Base-by-base conservation (phyloP, 1,140 invertebrate species). In the Marisa cornuarietis region DNA sequence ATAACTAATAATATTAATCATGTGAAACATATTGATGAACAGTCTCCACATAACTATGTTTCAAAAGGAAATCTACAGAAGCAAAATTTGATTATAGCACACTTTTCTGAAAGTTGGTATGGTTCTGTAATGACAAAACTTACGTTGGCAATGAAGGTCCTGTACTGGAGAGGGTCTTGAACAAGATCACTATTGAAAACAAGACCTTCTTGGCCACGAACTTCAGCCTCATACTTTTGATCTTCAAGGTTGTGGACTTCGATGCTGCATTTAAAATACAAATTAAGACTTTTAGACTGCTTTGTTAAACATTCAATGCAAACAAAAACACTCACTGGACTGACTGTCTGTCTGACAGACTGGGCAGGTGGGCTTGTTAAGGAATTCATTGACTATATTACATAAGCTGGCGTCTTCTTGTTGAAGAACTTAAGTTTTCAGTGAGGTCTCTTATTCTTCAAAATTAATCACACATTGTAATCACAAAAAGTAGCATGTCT, bases 151-250 rank as follows among this genome's bases (percentile, higher is more conserved):
- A 51, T 26, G 51, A 66, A 77, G 63, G 51, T 54, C 20, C 22
- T 65, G 13, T 14, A n/a, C 18, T 26, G 63, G 76, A 54, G 18
- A 22, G 11, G 42, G n/a, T 66, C 76, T 0, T 31, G 76, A 42
- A 24, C 7, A 63, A 77, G 76, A 20, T 77, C 68, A 51, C 52
- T 52, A 18, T 42, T 52, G 65, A 77, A 77, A 13, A 77, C 51
- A 63, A 77, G 76, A 11, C 54, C 49, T 2, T 69, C 65, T 51
- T 65, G 63, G 24, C 68, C 51, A 42, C 65, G 62, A 62, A 77
- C 22, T 3, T 49, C 63, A 5, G 51, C 76, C 49, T 68, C 76
- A 13, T 51, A n/a, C 14, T 24, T 52, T 9, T 77, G 63, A 42
- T 62, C 58, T 11, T 54, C n/a, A 42, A 63, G 16, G 18, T 69